A percentile compares a stretch with the other conserved stretches of the same genome.
Evolutionary conservation across 2,113 vertebrate species (phyloP).

Genomic region (Leptodactylus fuscus): DNA sequence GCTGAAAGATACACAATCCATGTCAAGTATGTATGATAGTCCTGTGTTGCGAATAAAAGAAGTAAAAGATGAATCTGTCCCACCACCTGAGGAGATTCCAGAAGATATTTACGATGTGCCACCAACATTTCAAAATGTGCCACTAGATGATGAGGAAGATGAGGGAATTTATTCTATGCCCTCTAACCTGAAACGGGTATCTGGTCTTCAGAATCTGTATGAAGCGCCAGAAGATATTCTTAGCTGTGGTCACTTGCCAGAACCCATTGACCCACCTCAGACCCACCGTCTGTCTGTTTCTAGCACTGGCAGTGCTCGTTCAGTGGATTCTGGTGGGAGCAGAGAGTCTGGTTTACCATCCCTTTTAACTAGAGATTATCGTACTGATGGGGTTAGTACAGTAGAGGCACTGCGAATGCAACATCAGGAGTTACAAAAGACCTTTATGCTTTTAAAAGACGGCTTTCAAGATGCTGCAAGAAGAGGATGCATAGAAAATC

Average conservation of each 20-base stretch:
- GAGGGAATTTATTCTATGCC: slow-evolving; percentile 68
- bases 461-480: neutral
- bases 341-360: slow-evolving; percentile 30
- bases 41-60: slow-evolving; percentile 66
- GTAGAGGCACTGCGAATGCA: slow-evolving; percentile 68
- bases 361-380: slow-evolving; percentile 14
- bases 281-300: slow-evolving; percentile 75
- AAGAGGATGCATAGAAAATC: slow-evolving; percentile 10
- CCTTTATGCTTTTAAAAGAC: slow-evolving; percentile 59
- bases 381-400: slow-evolving; percentile 38
- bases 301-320: slow-evolving; percentile 78
- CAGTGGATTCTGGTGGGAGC: slow-evolving; percentile 65
- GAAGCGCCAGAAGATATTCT: slow-evolving; percentile 71
- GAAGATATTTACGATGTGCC: slow-evolving; percentile 70
- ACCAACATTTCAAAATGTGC: slow-evolving; percentile 59
- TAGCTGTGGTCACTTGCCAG: slow-evolving; percentile 56
- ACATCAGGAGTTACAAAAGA: slow-evolving; percentile 72
- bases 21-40: slow-evolving; percentile 71
- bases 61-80: slow-evolving; percentile 60
- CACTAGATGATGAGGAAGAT: slow-evolving; percentile 60
- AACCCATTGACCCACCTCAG: slow-evolving; percentile 43
- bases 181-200: slow-evolving; percentile 72
- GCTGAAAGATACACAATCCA: slow-evolving; percentile 61
- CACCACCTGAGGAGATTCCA: slow-evolving; percentile 58
- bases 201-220: slow-evolving; percentile 66